phyloP scores from a whole-genome alignment of 2,113 vertebrate genomes.

The Paramisgurnus dabryanus region DNA sequence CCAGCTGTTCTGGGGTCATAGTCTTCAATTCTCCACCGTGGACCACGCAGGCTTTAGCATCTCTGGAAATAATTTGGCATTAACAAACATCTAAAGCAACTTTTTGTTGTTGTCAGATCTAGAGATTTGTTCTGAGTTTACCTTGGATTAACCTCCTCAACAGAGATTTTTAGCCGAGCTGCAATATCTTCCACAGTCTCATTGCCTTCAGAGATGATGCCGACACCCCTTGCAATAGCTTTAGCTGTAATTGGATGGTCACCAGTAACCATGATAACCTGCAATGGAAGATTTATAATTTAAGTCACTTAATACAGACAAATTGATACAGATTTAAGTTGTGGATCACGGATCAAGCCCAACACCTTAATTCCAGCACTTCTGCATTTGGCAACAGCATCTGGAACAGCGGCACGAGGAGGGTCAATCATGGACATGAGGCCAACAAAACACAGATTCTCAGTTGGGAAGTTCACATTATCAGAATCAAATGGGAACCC shows the following conservation, averaged over 20 bases:
- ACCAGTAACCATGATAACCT: slow-evolving; percentile 95
- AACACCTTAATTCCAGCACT: slow-evolving; percentile 90
- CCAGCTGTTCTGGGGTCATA: slow-evolving; percentile 76
- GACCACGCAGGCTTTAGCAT: slow-evolving; percentile 90
- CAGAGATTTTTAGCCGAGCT: slow-evolving; percentile 82
- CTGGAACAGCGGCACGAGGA: slow-evolving; percentile 84
- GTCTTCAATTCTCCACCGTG: slow-evolving; percentile 89
- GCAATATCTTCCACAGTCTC: slow-evolving; percentile 93
- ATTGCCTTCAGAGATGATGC: slow-evolving; percentile 91
- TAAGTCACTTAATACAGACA: neutral
- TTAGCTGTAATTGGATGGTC: slow-evolving; percentile 95
- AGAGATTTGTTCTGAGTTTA: slow-evolving; percentile 50
- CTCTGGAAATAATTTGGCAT: slow-evolving; percentile 66
- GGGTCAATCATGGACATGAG: slow-evolving; percentile 95
- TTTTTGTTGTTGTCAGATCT: neutral
- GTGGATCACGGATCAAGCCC: neutral
- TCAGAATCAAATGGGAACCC: slow-evolving; percentile 85
- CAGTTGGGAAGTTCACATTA: slow-evolving; percentile 85
- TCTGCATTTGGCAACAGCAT: slow-evolving; percentile 90
- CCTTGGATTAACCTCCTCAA: slow-evolving; percentile 89
- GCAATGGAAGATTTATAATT: neutral
- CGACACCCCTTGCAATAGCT: slow-evolving; percentile 91
- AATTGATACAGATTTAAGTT: neutral
- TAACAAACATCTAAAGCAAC: neutral
- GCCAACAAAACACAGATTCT: slow-evolving; percentile 87